Evolutionary conservation across 2,888 invertebrate genomes (phyloP).

Genomic region (Drosophila rubida): DNA sequence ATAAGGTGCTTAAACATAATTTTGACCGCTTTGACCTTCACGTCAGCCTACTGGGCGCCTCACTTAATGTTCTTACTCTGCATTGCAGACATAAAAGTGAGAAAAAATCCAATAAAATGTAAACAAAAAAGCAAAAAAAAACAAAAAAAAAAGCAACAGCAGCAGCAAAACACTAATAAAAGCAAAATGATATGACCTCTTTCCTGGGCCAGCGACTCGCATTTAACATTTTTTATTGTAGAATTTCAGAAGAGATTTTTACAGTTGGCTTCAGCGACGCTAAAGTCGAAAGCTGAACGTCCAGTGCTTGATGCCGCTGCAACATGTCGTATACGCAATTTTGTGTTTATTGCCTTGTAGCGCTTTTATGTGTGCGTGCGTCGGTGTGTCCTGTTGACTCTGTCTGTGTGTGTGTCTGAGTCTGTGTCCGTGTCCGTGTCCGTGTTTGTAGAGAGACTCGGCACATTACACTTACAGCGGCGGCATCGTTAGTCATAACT

Average conservation of each 20-base stretch:
- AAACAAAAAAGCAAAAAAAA: too few relatives aligned
- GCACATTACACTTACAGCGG: slow-evolving; percentile 25
- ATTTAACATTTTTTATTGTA: slow-evolving; percentile 65
- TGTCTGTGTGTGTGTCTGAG: background rate
- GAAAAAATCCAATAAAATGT: slow-evolving; percentile 58
- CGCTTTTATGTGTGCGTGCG: slow-evolving; percentile 46
- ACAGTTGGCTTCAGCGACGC: slow-evolving; percentile 41
- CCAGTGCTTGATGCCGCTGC: slow-evolving; percentile 53
- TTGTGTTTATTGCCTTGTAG: slow-evolving; percentile 69
- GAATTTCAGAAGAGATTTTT: slow-evolving; percentile 56
- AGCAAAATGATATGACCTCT: slow-evolving; percentile 69
- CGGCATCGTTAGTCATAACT: slow-evolving; percentile 45
- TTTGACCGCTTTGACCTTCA: slow-evolving; percentile 67
- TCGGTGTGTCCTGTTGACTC: background rate
- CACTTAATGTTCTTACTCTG: slow-evolving; percentile 47
- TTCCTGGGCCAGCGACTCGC: slow-evolving; percentile 35
- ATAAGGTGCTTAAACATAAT: slow-evolving; percentile 55
- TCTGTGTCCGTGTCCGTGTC: too few relatives aligned
- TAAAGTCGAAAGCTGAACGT: slow-evolving; percentile 1
- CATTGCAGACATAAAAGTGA: slow-evolving; percentile 57
- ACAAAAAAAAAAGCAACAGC: slow-evolving; percentile 16
- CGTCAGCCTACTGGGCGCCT: slow-evolving; percentile 39
- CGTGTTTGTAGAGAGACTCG: slow-evolving; percentile 21
- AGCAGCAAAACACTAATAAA: slow-evolving; percentile 64
- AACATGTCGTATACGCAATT: slow-evolving; percentile 72